phyloP scores from a whole-genome alignment of 2,888 invertebrate genomes.

The Leptinotarsa haldemani region DNA sequence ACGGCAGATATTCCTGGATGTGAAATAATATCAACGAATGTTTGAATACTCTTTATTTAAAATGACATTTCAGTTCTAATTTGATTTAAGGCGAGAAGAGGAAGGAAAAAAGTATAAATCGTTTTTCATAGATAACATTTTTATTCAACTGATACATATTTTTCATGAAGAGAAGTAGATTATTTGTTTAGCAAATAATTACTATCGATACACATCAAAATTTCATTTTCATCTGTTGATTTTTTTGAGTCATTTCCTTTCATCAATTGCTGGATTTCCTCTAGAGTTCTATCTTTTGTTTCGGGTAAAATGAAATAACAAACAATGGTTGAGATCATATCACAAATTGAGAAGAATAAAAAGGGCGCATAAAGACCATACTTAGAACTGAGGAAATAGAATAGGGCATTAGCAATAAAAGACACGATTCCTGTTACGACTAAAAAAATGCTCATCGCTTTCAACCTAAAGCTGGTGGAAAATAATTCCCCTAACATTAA shows the following conservation, averaged over 20 bases:
- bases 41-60: too few relatives aligned
- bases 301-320: conserved; percentile 5
- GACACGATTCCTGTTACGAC: background rate
- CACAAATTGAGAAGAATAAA: conserved; percentile 8
- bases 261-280: conserved; percentile 26
- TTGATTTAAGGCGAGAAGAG: too few relatives aligned
- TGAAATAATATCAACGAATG: too few relatives aligned
- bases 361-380: conserved; percentile 12
- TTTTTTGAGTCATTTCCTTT: background rate
- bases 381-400: background rate
- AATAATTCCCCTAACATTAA: conserved; percentile 58
- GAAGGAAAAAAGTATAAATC: too few relatives aligned
- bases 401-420: background rate
- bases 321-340: background rate
- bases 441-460: background rate
- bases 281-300: conserved; percentile 16
- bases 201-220: background rate
- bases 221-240: background rate
- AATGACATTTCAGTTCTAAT: too few relatives aligned
- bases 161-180: too few relatives aligned
- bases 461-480: conserved; percentile 45
- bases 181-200: too few relatives aligned
- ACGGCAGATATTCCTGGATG: too few relatives aligned
- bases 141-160: too few relatives aligned
- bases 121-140: too few relatives aligned